Evolutionary conservation across 2,888 invertebrate species (phyloP).

Genomic region (Cryptus armator): DNA sequence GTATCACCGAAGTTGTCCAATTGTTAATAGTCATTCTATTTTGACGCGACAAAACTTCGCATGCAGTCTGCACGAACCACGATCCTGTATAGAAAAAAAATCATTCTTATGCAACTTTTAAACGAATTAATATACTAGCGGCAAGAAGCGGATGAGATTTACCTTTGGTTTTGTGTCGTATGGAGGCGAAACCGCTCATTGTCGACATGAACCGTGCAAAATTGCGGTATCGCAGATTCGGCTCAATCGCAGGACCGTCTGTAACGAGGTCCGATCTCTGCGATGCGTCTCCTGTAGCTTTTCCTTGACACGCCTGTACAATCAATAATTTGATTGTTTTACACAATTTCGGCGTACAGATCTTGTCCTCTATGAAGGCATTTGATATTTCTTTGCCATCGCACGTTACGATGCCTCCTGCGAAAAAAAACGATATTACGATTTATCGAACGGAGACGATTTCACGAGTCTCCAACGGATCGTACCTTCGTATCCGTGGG

Average conservation of each 20-base stretch:
- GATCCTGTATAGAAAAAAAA: conserved; percentile 71
- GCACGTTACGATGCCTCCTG: conserved; percentile 85
- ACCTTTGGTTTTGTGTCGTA: conserved; percentile 75
- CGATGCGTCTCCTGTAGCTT: conserved; percentile 65
- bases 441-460: not conserved
- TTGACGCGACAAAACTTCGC: conserved; percentile 68
- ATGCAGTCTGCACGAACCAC: conserved; percentile 78
- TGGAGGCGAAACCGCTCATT: conserved; percentile 73
- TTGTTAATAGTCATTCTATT: conserved; percentile 58
- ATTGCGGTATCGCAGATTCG: conserved; percentile 60
- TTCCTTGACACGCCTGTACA: conserved; percentile 87
- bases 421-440: not conserved
- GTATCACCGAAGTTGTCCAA: conserved; percentile 59
- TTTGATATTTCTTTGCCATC: conserved; percentile 86
- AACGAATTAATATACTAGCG: not conserved
- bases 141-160: not conserved
- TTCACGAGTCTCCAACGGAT: not conserved
- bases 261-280: conserved; percentile 41
- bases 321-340: conserved; percentile 87
- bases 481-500: conserved; percentile 83
- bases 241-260: conserved; percentile 44
- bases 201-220: conserved; percentile 76
- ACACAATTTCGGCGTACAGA: conserved; percentile 83
- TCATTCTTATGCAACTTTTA: not conserved
- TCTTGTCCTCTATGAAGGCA: conserved; percentile 85